These are phyloP conservation scores for Aphaenogaster rudis DNA, from an alignment of 1,140 invertebrate genomes.

Conservation along the genomic window DNA sequence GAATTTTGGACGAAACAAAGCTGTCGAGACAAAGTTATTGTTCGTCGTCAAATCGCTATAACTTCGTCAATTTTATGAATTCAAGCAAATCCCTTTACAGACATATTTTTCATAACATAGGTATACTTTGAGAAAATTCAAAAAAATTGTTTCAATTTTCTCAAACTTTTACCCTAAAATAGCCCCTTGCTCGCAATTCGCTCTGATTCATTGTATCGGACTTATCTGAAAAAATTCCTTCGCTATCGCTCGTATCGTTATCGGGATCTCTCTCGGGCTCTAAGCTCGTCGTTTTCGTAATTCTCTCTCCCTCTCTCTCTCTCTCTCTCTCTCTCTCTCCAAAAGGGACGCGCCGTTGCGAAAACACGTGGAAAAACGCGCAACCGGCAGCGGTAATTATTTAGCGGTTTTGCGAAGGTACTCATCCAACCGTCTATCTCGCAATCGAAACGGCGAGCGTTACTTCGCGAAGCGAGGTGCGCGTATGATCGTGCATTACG, in stretches of 20 bases:
- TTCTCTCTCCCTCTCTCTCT: not conserved
- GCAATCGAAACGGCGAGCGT: slow-evolving; percentile 18
- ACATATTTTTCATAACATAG: too few relatives aligned
- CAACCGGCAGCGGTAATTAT: slow-evolving; percentile 18
- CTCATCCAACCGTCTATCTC: slow-evolving; percentile 2
- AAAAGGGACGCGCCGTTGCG: not conserved
- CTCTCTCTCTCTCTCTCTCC: not conserved
- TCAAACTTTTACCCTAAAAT: too few relatives aligned
- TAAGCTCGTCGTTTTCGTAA: not conserved
- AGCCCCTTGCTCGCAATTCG: too few relatives aligned
- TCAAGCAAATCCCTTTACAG: too few relatives aligned
- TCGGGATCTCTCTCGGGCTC: not conserved
- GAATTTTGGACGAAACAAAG: too few relatives aligned
- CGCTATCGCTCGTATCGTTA: slow-evolving; percentile 1
- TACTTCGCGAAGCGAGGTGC: not conserved
- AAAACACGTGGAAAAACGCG: slow-evolving; percentile 14
- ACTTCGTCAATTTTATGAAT: too few relatives aligned
- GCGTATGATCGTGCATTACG: slow-evolving; percentile 29
- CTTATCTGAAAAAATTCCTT: not conserved
- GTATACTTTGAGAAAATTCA: too few relatives aligned
- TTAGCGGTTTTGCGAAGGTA: not conserved
- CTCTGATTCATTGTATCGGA: not conserved
- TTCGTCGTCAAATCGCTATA: too few relatives aligned
- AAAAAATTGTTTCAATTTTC: too few relatives aligned
- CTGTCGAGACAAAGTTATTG: too few relatives aligned